Evolutionary conservation across 2,797 vertebrate genomes (phyloP).

Genomic region (Macropus fuliginosus): DNA sequence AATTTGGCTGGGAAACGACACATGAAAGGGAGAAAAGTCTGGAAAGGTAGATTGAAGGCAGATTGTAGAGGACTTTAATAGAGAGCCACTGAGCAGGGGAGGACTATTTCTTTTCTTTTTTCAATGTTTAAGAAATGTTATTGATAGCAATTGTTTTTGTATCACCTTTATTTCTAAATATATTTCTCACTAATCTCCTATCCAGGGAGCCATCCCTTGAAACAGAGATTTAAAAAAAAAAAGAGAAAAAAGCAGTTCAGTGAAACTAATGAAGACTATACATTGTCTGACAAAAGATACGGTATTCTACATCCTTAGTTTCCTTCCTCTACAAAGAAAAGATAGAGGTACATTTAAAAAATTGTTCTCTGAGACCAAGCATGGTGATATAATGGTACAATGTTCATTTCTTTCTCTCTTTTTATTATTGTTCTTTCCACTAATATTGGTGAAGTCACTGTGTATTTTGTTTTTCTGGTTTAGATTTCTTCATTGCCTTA

Average conservation of each 20-base stretch:
- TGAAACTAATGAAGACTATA: neutral
- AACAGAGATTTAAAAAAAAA: neutral
- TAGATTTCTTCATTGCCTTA: neutral
- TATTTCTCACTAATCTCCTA: neutral
- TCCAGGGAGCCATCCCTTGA: neutral
- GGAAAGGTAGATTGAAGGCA: neutral
- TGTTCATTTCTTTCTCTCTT: neutral
- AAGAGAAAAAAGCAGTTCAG: neutral
- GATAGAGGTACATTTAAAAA: neutral
- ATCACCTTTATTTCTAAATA: neutral
- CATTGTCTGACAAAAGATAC: neutral
- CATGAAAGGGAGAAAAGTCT: neutral
- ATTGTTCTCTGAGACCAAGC: neutral
- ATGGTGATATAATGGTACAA: neutral
- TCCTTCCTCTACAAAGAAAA: neutral
- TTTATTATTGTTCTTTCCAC: neutral
- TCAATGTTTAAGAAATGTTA: neutral
- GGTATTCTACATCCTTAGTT: neutral
- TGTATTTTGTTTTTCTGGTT: neutral
- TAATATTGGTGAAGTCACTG: neutral
- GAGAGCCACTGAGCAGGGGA: neutral
- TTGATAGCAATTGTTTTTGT: neutral
- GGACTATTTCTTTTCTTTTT: neutral
- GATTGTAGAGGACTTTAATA: neutral
- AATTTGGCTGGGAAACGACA: neutral